Base-by-base conservation (phyloP, 2,113 vertebrate species). In the Solea senegalensis region DNA sequence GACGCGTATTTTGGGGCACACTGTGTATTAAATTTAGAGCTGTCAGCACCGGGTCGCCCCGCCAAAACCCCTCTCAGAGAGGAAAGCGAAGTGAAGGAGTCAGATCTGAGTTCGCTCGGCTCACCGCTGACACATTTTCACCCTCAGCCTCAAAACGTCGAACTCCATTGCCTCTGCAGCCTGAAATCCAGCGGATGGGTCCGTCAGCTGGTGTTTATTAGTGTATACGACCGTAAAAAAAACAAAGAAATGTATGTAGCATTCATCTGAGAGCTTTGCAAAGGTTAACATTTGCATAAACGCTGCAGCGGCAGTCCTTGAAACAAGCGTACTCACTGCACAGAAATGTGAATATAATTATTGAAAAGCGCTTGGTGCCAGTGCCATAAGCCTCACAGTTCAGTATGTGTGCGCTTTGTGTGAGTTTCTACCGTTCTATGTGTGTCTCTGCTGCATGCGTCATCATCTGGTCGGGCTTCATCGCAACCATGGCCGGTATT, bases 201-300 rank as follows among this genome's bases (percentile, higher is more conserved):
- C 28, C 5, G 28, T 34, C 34, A 34, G 34, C 34, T 34, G 34
- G 34, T 34, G 34, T 34, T 34, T 34, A 34, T 34, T 34, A 21
- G 21, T 21, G 34, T 34, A 34, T 6, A 34, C 34, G 2, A 34
- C 34, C 34, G 5, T 6, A 34, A 34, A 34, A 3, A 34, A 3
- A 34, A 21, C 21, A 34, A 34, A 34, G 34, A 34, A 6, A 34
- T 34, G 34, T 34, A 34, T 34, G 34, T 34, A 34, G 34, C 27
- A 48, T 73, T 49, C 44, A 53, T 50, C 43, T 46, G 51, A 60
- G 64, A 75, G 75, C 75, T 64, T 49, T 62, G 40, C 62, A 76
- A 86, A 88, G 84, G 84, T 83, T 71, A 72, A 26, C 6, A 78
- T 84, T 85, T 83, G 65, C 77, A 84, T 71, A 74, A 65, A 81